These are phyloP conservation scores for Panagrolaimus sp. DNA, from an alignment of 1,140 invertebrate species.

Conservation along the genomic window DNA sequence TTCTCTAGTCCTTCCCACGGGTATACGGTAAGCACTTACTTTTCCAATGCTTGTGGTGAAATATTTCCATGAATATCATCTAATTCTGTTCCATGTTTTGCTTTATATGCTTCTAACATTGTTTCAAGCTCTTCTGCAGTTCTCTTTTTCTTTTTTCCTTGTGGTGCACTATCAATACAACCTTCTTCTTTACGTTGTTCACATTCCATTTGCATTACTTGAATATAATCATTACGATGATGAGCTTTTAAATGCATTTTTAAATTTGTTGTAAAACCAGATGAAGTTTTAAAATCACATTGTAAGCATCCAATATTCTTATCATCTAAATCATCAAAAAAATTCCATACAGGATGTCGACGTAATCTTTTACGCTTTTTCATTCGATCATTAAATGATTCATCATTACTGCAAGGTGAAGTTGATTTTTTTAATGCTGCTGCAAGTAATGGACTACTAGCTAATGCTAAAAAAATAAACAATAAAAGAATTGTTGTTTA, in stretches of 20 bases:
- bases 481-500: too few relatives aligned
- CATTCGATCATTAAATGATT: not conserved
- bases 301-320: not conserved
- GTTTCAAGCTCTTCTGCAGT: slow-evolving; percentile 7
- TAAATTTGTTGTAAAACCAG: not conserved
- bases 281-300: not conserved
- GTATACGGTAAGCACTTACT: too few relatives aligned
- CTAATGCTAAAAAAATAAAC: too few relatives aligned
- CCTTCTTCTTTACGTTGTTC: not conserved
- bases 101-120: not conserved
- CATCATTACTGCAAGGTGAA: too few relatives aligned
- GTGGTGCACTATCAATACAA: not conserved
- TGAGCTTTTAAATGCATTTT: not conserved
- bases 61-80: not conserved
- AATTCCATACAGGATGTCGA: not conserved
- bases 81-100: not conserved
- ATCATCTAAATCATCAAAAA: not conserved
- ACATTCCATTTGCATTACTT: not conserved
- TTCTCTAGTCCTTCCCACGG: too few relatives aligned
- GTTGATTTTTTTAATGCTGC: too few relatives aligned
- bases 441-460: too few relatives aligned
- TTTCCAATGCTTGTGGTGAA: not conserved
- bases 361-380: not conserved
- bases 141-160: not conserved
- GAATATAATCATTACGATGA: not conserved